Conservation (phyloP, 1,140 invertebrate species). For the Conus betulinus region DNA sequence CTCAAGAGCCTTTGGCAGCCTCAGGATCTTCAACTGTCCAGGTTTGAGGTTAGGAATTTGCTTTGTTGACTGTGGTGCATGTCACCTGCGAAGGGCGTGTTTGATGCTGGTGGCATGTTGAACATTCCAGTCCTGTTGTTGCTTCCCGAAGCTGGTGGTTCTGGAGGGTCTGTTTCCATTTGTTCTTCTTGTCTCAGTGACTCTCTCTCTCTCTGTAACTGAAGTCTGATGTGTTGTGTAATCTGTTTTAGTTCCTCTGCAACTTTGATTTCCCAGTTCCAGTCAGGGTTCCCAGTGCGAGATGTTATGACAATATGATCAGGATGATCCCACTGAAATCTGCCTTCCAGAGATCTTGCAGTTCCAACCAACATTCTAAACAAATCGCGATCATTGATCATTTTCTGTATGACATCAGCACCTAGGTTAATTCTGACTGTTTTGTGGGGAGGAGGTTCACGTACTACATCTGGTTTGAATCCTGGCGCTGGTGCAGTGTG, state of each 20-base stretch:
- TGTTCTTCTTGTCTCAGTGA: neutral
- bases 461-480: neutral
- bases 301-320: neutral
- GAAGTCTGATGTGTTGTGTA: neutral
- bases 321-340: neutral
- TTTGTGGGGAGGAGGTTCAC: neutral
- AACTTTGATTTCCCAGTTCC: neutral
- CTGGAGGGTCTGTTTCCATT: neutral
- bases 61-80: neutral
- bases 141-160: neutral
- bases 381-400: neutral
- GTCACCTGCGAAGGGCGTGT: neutral
- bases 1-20: neutral
- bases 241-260: neutral
- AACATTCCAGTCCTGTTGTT: neutral
- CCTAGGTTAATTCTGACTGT: neutral
- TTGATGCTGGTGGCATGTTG: neutral
- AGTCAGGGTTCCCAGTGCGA: neutral
- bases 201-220: neutral
- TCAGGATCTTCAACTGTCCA: neutral
- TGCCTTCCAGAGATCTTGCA: neutral
- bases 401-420: neutral
- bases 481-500: neutral
- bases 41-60: neutral
- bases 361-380: neutral